A percentile compares a stretch with the other conserved stretches of the same genome.
Conservation (phyloP, 2,113 vertebrate species). For the Gila orcuttii region DNA sequence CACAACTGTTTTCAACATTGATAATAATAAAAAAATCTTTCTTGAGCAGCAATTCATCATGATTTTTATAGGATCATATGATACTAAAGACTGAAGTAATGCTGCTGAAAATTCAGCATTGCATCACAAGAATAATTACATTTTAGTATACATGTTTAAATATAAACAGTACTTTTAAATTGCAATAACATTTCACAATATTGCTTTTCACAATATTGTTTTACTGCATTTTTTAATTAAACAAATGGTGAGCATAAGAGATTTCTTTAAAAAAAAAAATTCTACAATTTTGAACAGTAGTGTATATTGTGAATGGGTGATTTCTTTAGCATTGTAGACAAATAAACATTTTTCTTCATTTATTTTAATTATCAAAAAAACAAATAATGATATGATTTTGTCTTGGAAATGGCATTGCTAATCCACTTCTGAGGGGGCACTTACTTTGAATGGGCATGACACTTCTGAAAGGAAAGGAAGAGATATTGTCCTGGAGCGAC, state of each 20-base stretch:
- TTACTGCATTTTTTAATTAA: neutral
- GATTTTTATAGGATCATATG: too few species aligned
- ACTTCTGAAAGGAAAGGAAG: neutral
- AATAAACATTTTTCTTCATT: too few species aligned
- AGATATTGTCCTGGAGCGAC: neutral
- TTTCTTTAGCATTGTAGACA: too few species aligned
- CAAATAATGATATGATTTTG: neutral
- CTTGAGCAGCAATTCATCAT: neutral
- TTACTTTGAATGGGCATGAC: neutral
- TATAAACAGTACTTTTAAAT: neutral
- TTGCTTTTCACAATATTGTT: neutral
- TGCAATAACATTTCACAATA: neutral
- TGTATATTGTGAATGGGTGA: too few species aligned
- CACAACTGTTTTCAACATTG: neutral
- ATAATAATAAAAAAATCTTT: neutral
- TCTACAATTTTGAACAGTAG: too few species aligned
- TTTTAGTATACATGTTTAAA: neutral
- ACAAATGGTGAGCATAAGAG: neutral
- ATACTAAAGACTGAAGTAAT: neutral
- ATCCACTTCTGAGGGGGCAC: neutral
- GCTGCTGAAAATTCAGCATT: neutral
- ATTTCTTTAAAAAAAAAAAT: too few species aligned
- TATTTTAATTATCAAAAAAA: neutral
- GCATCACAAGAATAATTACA: neutral
- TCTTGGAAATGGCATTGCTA: neutral